Conservation (phyloP, 2,888 invertebrate genomes). For the Cheilosia soror region DNA sequence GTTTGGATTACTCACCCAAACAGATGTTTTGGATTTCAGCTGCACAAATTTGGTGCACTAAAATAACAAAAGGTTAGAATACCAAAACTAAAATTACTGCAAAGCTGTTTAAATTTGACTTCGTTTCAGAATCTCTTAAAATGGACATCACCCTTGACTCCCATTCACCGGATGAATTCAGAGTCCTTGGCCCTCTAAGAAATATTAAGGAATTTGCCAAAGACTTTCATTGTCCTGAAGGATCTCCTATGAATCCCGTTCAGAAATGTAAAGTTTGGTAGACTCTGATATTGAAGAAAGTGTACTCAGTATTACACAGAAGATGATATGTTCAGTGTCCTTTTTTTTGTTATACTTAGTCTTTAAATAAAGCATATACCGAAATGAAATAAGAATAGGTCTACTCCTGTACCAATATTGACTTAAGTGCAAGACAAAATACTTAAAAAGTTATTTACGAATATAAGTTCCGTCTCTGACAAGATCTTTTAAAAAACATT, state of each 20-base stretch:
- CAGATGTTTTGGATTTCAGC: conserved; percentile 94
- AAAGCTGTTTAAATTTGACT: background rate
- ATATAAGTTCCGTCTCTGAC: too few relatives aligned
- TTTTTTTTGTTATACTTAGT: conserved; percentile 65
- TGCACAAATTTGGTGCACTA: conserved; percentile 95
- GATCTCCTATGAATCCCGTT: conserved; percentile 96
- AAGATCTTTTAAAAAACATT: too few relatives aligned
- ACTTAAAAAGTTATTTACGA: too few relatives aligned
- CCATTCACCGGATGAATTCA: conserved; percentile 90
- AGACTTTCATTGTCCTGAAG: conserved; percentile 93
- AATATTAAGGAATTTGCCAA: conserved; percentile 96
- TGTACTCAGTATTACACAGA: conserved; percentile 34
- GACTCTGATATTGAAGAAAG: conserved; percentile 73
- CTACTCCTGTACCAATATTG: too few relatives aligned
- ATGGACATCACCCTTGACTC: conserved; percentile 92
- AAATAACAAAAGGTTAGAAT: conserved; percentile 86
- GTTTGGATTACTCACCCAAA: conserved; percentile 88
- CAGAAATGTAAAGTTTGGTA: conserved; percentile 97
- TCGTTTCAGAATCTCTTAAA: conserved; percentile 87
- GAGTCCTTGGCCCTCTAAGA: conserved; percentile 95
- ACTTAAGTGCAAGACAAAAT: too few relatives aligned
- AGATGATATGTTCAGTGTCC: conserved; percentile 46
- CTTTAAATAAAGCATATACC: conserved; percentile 49
- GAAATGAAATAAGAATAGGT: too few relatives aligned
- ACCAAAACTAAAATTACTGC: background rate